phyloP scores from a whole-genome alignment of 2,888 invertebrate genomes.

The Rhagonycha lutea region DNA sequence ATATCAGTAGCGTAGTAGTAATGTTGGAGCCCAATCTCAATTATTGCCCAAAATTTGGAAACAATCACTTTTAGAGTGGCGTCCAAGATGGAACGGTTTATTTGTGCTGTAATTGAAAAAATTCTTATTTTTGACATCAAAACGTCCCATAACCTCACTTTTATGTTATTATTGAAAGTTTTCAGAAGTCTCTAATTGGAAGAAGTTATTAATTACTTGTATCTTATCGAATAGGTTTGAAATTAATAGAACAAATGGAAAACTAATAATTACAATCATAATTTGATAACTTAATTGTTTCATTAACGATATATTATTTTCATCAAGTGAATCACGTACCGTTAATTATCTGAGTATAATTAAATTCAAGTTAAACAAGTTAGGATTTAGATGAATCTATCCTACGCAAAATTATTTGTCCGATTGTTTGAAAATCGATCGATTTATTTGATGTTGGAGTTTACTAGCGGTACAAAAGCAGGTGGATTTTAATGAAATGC shows the following conservation, averaged over 20 bases:
- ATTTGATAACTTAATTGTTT: neutral
- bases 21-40: no score
- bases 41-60: no score
- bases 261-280: neutral
- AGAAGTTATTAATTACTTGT: neutral
- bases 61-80: no score
- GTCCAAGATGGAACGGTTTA: no score
- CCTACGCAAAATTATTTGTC: neutral
- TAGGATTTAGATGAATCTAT: neutral
- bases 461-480: neutral
- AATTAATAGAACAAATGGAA: neutral
- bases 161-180: neutral
- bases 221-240: neutral
- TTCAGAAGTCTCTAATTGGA: neutral
- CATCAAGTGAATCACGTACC: neutral
- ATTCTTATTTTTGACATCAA: no score
- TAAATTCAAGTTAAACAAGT: neutral
- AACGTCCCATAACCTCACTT: neutral
- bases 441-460: neutral
- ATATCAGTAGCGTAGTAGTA: neutral
- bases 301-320: neutral
- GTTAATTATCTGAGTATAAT: neutral
- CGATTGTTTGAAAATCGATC: neutral
- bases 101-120: no score
- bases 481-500: neutral